A percentile compares a stretch with the other conserved stretches of the same genome.
phyloP scores from a whole-genome alignment of 2,113 vertebrate genomes.

The Pagrus major region DNA sequence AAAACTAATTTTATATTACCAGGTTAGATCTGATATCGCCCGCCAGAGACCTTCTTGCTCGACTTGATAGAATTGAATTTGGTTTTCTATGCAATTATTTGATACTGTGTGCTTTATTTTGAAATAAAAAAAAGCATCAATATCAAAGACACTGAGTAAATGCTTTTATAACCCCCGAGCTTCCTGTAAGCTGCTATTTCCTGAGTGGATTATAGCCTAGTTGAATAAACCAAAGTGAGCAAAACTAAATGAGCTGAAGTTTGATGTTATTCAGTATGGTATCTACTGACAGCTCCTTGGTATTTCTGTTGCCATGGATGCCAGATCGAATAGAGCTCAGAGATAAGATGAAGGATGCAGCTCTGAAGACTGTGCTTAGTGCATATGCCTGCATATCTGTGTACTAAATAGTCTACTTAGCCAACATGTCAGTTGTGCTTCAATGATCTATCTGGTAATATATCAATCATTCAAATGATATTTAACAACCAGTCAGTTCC shows the following conservation, averaged over 20 bases:
- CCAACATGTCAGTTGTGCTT: slow-evolving; percentile 41
- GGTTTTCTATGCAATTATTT: slow-evolving; percentile 32
- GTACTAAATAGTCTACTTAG: slow-evolving; percentile 35
- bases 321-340: slow-evolving; percentile 51
- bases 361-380: slow-evolving; percentile 23
- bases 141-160: not conserved
- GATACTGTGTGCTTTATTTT: slow-evolving; percentile 1
- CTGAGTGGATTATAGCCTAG: slow-evolving; percentile 9
- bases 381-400: slow-evolving; percentile 21
- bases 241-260: slow-evolving; percentile 26
- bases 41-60: slow-evolving; percentile 3
- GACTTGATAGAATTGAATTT: slow-evolving; percentile 21
- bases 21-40: slow-evolving; percentile 29
- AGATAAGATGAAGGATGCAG: slow-evolving; percentile 47
- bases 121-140: not conserved
- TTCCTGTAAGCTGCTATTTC: slow-evolving; percentile 12
- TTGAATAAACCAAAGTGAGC: slow-evolving; percentile 23
- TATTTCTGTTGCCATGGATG: slow-evolving; percentile 57
- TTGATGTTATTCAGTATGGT: slow-evolving; percentile 45
- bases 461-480: slow-evolving; percentile 37
- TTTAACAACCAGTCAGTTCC: slow-evolving; percentile 32
- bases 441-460: slow-evolving; percentile 7
- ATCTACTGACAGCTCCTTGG: slow-evolving; percentile 49
- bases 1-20: slow-evolving; percentile 23
- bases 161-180: not conserved